Evolutionary conservation across 2,888 invertebrate genomes (phyloP), one percentile per base, ranked within the genome.

Genomic region (Electrophaes corylata): DNA sequence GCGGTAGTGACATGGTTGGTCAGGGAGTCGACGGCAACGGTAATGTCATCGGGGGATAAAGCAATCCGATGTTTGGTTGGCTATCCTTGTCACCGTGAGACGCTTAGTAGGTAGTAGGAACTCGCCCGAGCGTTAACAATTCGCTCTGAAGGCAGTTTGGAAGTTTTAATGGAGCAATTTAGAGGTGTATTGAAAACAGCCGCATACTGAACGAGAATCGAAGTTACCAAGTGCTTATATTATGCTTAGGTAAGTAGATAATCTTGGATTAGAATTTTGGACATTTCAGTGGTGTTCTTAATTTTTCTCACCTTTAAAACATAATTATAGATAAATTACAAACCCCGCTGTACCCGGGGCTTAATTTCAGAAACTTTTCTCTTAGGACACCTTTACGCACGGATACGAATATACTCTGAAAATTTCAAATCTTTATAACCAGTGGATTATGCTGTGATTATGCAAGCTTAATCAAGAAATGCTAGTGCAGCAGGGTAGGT

Each of bases 91-190:
- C 72, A 75, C 75, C 78, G 75, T 77, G 70, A 70, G 70, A 72
- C 71, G 68, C 71, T 77, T 72, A 67, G 71, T 69, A 73, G 10
- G 16, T 37, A 37, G 3, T 16, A 37, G 37, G 4, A 12, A 33
- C 63, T 71, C 71, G 61, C 65, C 65, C 71, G 69, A 78, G 72
- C 75, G 76, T 77, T 79, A 79, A 80, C 79, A 74, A 79, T 78
- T 78, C 66, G 68, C 76, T 67, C 73, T 74, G 77, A 78, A 81
- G 74, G 75, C 73, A 75, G 82, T 79, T 76, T 61, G 69, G 67
- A 85, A 87, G 78, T 86, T 86, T 83, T 86, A 88, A 86, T 86
- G 80, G 83, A 83, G 78, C 82, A 81, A 84, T 86, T 85, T 81
- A 71, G 73, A 78, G 76, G 78, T 82, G 79, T 83, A 83, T 83